Conservation (phyloP, 2,797 vertebrate genomes). For the Liasis olivaceus region DNA sequence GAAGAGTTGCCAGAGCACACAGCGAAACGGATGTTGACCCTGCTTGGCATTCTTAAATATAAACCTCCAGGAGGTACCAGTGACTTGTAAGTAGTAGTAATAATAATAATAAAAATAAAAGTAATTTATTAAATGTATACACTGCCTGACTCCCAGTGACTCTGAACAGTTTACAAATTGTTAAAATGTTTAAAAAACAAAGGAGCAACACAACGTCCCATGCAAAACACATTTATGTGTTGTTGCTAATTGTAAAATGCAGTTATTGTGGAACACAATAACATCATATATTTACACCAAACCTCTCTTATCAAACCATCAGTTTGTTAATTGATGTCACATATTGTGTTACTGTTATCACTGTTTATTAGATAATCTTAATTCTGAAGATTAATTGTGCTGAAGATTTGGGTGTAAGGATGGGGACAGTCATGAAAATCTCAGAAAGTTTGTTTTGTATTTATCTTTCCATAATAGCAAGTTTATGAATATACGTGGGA, state of each 20-base stretch:
- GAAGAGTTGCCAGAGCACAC: conserved; percentile 96
- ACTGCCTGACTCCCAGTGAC: not conserved
- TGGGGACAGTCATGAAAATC: not conserved
- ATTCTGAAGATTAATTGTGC: not conserved
- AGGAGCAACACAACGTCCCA: not conserved
- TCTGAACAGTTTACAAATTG: not conserved
- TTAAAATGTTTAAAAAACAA: not conserved
- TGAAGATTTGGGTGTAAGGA: not conserved
- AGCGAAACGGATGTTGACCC: conserved; percentile 87
- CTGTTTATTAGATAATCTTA: not conserved
- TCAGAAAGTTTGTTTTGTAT: not conserved
- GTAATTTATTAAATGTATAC: not conserved
- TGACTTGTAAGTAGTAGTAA: conserved; percentile 85
- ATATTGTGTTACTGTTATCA: not conserved
- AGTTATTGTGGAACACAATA: not conserved
- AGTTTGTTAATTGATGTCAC: not conserved
- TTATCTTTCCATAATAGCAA: not conserved
- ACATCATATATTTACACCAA: not conserved
- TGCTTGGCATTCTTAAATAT: conserved; percentile 94
- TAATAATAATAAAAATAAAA: not conserved
- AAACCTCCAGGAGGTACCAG: conserved; percentile 84
- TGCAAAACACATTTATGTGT: conserved; percentile 17
- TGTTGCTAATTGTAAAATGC: not conserved
- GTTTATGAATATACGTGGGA: not conserved
- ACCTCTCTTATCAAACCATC: not conserved